phyloP scores from a whole-genome alignment of 2,113 vertebrate species.

The Furnarius figulus region DNA sequence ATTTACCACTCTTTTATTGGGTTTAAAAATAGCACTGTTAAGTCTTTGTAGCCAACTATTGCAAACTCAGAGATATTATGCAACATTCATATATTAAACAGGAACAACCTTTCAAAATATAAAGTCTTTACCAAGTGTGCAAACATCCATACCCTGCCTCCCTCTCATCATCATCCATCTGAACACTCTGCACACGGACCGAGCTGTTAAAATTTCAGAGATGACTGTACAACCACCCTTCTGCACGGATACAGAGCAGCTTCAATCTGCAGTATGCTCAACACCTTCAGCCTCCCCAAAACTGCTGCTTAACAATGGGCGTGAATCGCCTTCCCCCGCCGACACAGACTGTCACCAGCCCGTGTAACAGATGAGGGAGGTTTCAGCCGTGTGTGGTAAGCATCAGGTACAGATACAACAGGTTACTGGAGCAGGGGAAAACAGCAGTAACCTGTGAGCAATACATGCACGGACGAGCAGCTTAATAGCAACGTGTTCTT shows the following conservation, averaged over 20 bases:
- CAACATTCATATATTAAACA: not conserved
- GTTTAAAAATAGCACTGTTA: not conserved
- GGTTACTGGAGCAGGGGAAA: not conserved
- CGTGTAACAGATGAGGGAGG: not conserved
- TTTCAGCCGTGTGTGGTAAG: not conserved
- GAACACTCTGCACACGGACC: not conserved
- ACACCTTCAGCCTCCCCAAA: not conserved
- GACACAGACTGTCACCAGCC: not conserved
- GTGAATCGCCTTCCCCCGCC: not conserved
- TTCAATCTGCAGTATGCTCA: not conserved
- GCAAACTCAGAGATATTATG: not conserved
- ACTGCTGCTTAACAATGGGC: not conserved
- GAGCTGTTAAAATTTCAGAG: not conserved
- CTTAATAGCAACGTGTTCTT: not conserved
- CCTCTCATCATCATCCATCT: not conserved
- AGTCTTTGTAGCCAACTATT: not conserved
- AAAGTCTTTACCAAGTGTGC: not conserved
- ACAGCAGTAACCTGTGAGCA: not conserved
- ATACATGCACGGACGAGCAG: not conserved
- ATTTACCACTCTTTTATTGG: not conserved
- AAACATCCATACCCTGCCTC: not conserved
- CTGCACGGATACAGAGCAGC: not conserved
- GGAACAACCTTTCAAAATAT: not conserved
- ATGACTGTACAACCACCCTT: not conserved
- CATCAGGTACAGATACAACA: slow-evolving; percentile 22